Evolutionary conservation across 2,888 invertebrate genomes (phyloP).

Genomic region (Anodontia alba): DNA sequence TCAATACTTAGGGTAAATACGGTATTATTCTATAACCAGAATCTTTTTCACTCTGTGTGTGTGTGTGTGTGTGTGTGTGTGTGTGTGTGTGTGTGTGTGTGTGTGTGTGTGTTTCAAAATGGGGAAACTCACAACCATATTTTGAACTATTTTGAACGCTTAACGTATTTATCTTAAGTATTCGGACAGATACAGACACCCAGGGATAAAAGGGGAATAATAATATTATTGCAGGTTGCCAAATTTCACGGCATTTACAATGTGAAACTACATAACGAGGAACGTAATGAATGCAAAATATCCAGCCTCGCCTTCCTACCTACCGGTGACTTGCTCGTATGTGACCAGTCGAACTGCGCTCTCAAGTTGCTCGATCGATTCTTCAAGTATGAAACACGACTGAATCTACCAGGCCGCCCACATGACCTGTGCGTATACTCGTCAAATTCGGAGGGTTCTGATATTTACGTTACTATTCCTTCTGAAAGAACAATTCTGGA

Average conservation of each 20-base stretch:
- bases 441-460: conserved; percentile 44
- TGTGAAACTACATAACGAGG: conserved; percentile 44
- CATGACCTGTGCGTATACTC: conserved; percentile 57
- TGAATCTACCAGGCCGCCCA: conserved; percentile 43
- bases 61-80: too few species aligned
- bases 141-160: too few species aligned
- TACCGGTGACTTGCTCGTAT: conserved; percentile 43
- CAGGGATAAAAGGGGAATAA: too few species aligned
- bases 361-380: conserved; percentile 44
- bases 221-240: conserved; percentile 24
- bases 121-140: too few species aligned
- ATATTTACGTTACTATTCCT: conserved; percentile 56
- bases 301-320: conserved; percentile 55
- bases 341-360: conserved; percentile 48
- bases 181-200: too few species aligned
- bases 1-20: too few species aligned
- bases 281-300: conserved; percentile 46
- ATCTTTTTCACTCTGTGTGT: too few species aligned
- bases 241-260: conserved; percentile 53
- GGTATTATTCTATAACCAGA: too few species aligned
- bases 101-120: too few species aligned
- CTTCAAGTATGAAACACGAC: conserved; percentile 46
- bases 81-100: too few species aligned
- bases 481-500: conserved; percentile 44
- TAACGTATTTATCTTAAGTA: too few species aligned